Evolutionary conservation across 1,140 invertebrate species (phyloP), one percentile per base, ranked within the genome.

Genomic region (Panulirus ornatus): DNA sequence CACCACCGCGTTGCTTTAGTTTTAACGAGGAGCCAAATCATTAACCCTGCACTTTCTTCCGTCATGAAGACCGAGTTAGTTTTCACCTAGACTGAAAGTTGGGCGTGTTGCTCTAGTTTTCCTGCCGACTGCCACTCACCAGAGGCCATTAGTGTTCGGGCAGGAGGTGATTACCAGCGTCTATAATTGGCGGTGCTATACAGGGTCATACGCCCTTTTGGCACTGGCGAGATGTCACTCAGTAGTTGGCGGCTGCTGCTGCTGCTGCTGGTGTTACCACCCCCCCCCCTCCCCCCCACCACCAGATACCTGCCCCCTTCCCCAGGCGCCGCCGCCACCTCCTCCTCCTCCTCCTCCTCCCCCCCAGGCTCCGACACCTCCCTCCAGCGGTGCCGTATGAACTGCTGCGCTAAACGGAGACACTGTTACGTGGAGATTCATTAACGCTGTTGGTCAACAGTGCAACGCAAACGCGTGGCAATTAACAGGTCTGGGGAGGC

Each of bases 201-300:
- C 9, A 34, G 51, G 40, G 38, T 40, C 85, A 51, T 88, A 88
- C 85, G 85, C 85, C 85, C 63, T 88, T 88, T n/a, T 81, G 75
- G 54, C 85, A 70, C 75, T 44, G 44, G 51, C 30, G 75, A 70
- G 75, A 88, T 88, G 85, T 88, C 85, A 88, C 85, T 88, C 85
- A 88, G 85, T 88, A 88, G 85, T 88, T 88, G 85, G 85, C 85
- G 76, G 85, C 75, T 88, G 75, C 75, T 81, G 85, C 85, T 87
- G 85, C 76, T 79, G 73, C 84, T 36, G n/a, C 70, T 70, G 14
- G n/a, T 40, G 22, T 19, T 54, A 47, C 42, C 54, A 47, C 40
- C 30, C 44, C 38, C 42, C 75, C 54, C 38, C 51, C 51, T 76
- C 8, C 30, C 75, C 63, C 42, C 76, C 40, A n/a, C 16, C 27